Evolutionary conservation across 2,113 vertebrate species (phyloP).

Genomic region (Megaleporinus macrocephalus): DNA sequence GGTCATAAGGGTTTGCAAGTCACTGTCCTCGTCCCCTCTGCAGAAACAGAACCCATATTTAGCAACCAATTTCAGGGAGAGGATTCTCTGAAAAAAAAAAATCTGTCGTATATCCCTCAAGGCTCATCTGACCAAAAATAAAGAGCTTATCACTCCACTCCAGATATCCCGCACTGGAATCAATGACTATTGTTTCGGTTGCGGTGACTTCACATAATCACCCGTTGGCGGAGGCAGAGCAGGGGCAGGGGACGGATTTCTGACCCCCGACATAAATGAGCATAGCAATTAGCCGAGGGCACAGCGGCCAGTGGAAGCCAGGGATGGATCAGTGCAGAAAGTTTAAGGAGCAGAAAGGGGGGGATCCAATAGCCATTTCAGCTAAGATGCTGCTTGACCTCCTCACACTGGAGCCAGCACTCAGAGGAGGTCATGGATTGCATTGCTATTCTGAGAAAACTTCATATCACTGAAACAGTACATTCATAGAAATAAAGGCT

Average conservation of each 20-base stretch:
- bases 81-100: background rate
- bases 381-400: slow-evolving; percentile 2
- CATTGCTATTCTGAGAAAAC: background rate
- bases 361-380: background rate
- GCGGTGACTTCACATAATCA: slow-evolving; percentile 1
- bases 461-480: background rate
- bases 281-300: background rate
- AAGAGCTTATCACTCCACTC: slow-evolving; percentile 4
- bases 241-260: slow-evolving; percentile 4
- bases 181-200: slow-evolving; percentile 15
- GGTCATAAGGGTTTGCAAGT: background rate
- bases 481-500: too few species aligned
- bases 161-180: slow-evolving; percentile 19
- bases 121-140: slow-evolving; percentile 16
- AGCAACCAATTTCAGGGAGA: background rate
- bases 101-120: background rate
- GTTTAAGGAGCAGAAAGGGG: background rate
- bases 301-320: background rate
- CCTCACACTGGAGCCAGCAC: background rate
- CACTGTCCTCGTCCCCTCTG: background rate
- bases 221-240: background rate
- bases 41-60: slow-evolving; percentile 14
- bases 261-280: background rate
- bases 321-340: slow-evolving; percentile 2
- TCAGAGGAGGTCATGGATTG: background rate